Percentiles rank a stretch among this genome's conserved stretches.
Evolutionary conservation across 2,113 vertebrate species (phyloP).

Genomic region (Motacilla tschutschensis): DNA sequence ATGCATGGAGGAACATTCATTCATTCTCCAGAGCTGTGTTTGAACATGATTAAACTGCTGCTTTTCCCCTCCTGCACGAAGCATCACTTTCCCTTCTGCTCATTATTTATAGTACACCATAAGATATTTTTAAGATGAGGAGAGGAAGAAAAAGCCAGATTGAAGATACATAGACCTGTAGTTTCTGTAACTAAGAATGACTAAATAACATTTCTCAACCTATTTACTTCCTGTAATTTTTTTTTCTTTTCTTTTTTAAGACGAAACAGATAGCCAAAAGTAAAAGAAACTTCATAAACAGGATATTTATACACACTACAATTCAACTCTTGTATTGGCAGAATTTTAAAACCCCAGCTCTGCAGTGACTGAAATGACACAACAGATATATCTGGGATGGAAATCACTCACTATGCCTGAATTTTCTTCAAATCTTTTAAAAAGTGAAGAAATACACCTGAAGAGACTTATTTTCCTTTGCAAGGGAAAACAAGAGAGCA

Average conservation of each 20-base stretch:
- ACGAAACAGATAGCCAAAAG: neutral
- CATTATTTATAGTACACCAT: conserved; percentile 66
- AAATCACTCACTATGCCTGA: neutral
- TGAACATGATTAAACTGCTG: conserved; percentile 28
- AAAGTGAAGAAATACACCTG: neutral
- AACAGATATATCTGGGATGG: neutral
- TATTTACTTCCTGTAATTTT: neutral
- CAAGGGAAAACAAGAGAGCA: neutral
- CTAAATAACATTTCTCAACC: conserved; percentile 14
- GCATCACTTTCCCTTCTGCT: conserved; percentile 32
- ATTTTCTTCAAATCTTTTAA: neutral
- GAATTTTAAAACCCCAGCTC: neutral
- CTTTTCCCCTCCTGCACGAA: conserved; percentile 9
- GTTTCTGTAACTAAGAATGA: conserved; percentile 6
- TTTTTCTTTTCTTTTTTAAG: neutral
- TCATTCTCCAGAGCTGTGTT: conserved; percentile 22
- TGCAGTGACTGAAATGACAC: neutral
- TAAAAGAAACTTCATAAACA: neutral
- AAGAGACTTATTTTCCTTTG: neutral
- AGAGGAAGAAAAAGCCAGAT: conserved; percentile 22
- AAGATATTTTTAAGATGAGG: conserved; percentile 68
- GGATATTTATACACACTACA: neutral
- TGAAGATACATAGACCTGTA: conserved; percentile 34
- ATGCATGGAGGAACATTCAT: neutral
- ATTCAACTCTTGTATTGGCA: neutral